These are phyloP conservation scores for Blomia tropicalis DNA, from an alignment of 2,888 invertebrate genomes.

Conservation along the genomic window DNA sequence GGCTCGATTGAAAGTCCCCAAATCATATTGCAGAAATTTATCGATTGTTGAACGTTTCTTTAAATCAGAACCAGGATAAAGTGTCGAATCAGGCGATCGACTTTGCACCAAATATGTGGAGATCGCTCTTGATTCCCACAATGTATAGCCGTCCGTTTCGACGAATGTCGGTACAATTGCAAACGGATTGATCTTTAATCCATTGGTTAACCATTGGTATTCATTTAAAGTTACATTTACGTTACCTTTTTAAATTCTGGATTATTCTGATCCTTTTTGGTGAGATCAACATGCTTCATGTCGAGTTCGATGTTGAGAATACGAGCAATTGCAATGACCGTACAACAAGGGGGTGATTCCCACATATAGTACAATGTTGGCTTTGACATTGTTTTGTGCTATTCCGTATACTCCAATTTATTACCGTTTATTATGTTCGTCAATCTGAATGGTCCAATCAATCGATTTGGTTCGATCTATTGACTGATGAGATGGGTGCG, in stretches of 20 bases:
- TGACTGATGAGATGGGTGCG: too few species aligned
- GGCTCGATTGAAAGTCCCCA: constrained; percentile 1
- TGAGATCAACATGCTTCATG: neutral
- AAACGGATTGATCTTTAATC: constrained; percentile 1
- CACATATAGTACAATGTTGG: neutral
- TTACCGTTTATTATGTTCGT: too few species aligned
- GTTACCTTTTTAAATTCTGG: neutral
- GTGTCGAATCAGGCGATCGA: neutral
- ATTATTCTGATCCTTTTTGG: neutral
- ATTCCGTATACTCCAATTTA: too few species aligned
- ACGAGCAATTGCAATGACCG: neutral
- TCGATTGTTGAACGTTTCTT: constrained; percentile 1
- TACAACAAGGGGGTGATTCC: constrained; percentile 9
- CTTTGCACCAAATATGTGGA: neutral
- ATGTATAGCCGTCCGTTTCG: neutral
- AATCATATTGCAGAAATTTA: neutral
- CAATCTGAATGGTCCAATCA: too few species aligned
- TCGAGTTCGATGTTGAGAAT: neutral
- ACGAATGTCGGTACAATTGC: neutral
- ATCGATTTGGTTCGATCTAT: too few species aligned
- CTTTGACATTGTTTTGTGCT: too few species aligned
- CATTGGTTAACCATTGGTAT: neutral
- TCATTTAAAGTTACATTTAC: neutral
- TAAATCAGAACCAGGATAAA: neutral
- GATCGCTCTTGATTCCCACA: constrained; percentile 3